A percentile compares a stretch with the other conserved stretches of the same genome.
Evolutionary conservation across 2,888 invertebrate species (phyloP).

Genomic region (Drosophila mayaguana): DNA sequence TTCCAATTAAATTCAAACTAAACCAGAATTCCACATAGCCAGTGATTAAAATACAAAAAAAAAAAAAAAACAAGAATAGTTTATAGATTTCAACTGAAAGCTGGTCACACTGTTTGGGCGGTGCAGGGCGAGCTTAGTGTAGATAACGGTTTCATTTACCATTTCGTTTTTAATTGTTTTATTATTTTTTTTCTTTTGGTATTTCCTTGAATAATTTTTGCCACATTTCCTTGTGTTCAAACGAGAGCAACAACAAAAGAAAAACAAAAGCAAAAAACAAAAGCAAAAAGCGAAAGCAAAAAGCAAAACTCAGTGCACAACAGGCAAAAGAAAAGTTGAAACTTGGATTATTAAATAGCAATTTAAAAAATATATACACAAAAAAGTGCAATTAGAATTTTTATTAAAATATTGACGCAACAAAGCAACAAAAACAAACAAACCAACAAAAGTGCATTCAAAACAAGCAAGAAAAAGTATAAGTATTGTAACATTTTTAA

Average conservation of each 20-base stretch:
- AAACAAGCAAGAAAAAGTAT: conserved; percentile 45
- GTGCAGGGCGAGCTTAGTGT: not conserved
- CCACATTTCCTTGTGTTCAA: conserved; percentile 19
- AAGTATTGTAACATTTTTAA: conserved; percentile 62
- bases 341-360: conserved; percentile 46
- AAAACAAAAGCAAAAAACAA: not conserved
- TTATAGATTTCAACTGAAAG: not conserved
- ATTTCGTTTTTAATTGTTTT: no score
- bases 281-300: conserved; percentile 12
- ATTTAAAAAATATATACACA: conserved; percentile 60
- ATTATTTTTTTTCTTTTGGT: not conserved
- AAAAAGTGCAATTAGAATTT: conserved; percentile 80
- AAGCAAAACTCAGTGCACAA: conserved; percentile 26
- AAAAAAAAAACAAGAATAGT: not conserved
- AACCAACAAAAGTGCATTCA: conserved; percentile 72
- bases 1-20: not conserved
- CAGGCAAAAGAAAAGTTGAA: conserved; percentile 34
- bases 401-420: conserved; percentile 65
- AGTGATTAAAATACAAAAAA: conserved; percentile 6
- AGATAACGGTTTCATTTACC: conserved; percentile 49
- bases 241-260: conserved; percentile 1
- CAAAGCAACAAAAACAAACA: conserved; percentile 59
- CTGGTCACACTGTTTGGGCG: conserved; percentile 17
- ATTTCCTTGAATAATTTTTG: conserved; percentile 34
- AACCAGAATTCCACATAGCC: conserved; percentile 10